These are phyloP conservation scores for Sebastes hubbsi DNA, from an alignment of 2,797 vertebrate genomes.

Conservation along the genomic window DNA sequence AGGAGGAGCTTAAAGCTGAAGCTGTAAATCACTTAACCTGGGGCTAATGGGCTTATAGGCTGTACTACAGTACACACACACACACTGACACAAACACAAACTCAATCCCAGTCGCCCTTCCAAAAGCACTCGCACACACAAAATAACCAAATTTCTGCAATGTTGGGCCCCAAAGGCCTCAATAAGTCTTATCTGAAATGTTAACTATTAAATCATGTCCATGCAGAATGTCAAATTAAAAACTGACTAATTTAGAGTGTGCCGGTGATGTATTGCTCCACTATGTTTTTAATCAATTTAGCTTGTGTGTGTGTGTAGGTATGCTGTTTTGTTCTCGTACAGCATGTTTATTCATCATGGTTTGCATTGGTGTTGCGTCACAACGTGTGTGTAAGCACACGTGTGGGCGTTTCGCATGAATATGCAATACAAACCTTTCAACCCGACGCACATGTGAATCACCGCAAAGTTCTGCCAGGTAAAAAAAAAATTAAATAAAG, in stretches of 20 bases:
- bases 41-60: constrained; percentile 79
- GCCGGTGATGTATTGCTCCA: constrained; percentile 17
- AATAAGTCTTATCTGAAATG: constrained; percentile 66
- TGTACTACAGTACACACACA: constrained; percentile 59
- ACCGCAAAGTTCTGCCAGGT: not conserved
- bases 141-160: constrained; percentile 34
- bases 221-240: constrained; percentile 57
- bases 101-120: not conserved
- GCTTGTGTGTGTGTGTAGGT: not conserved
- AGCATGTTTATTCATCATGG: constrained; percentile 13
- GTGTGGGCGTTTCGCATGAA: constrained; percentile 43
- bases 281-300: constrained; percentile 23
- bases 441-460: constrained; percentile 21
- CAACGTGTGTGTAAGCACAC: not conserved
- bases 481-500: not conserved
- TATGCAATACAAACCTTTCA: constrained; percentile 25
- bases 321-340: not conserved
- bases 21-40: constrained; percentile 82
- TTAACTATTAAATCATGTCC: constrained; percentile 62
- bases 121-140: constrained; percentile 23
- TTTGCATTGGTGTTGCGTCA: constrained; percentile 46
- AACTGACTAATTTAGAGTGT: constrained; percentile 39
- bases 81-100: constrained; percentile 47
- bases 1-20: constrained; percentile 70
- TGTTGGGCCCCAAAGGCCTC: constrained; percentile 43